A percentile compares a stretch with the other conserved stretches of the same genome.
Conservation (phyloP, 2,888 invertebrate species). For the Ochropleura leucogaster region DNA sequence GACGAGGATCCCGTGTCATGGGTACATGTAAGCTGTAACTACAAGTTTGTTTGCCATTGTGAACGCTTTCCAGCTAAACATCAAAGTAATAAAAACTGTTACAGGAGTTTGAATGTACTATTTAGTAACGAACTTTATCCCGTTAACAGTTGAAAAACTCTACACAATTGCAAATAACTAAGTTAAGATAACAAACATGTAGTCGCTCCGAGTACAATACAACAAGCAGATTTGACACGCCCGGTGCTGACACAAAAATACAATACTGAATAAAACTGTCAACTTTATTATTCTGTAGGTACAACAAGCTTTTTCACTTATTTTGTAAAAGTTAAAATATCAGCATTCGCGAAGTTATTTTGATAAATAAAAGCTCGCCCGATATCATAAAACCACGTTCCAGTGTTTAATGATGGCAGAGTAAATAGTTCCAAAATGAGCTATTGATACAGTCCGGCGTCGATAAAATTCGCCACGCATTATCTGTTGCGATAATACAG, state of each 20-base stretch:
- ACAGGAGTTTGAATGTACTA: not conserved
- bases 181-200: slow-evolving; percentile 13
- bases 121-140: slow-evolving; percentile 6
- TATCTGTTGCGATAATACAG: slow-evolving; percentile 49
- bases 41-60: not conserved
- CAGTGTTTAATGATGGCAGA: slow-evolving; percentile 25
- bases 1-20: no score
- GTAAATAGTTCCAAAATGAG: slow-evolving; percentile 32
- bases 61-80: not conserved
- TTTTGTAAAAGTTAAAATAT: slow-evolving; percentile 2
- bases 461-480: slow-evolving; percentile 49
- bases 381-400: slow-evolving; percentile 3
- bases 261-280: slow-evolving; percentile 10
- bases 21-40: not conserved
- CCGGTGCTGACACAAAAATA: slow-evolving; percentile 13
- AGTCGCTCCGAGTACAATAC: slow-evolving; percentile 15
- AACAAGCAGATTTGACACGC: slow-evolving; percentile 9
- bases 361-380: slow-evolving; percentile 18
- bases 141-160: slow-evolving; percentile 8
- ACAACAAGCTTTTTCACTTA: not conserved
- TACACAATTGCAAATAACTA: slow-evolving; percentile 1
- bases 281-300: slow-evolving; percentile 3
- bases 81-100: not conserved
- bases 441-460: slow-evolving; percentile 41
- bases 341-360: slow-evolving; percentile 12